phyloP scores from a whole-genome alignment of 1,140 invertebrate genomes.

The Nebria ingens region DNA sequence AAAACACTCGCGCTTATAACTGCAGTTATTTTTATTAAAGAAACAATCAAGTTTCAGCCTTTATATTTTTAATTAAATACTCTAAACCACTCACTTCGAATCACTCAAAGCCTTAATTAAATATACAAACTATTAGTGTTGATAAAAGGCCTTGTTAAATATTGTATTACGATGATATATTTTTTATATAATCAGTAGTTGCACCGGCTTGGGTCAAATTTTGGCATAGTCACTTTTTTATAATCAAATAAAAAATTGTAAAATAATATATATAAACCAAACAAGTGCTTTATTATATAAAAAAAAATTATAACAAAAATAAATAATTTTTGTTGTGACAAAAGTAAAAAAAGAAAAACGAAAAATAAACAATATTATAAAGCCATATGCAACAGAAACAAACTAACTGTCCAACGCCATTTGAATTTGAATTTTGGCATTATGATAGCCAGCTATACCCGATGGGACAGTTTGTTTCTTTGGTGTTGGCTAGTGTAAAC shows the following conservation, averaged over 20 bases:
- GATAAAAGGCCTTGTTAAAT: slow-evolving; percentile 6
- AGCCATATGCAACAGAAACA: too few species aligned
- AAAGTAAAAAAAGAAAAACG: background rate
- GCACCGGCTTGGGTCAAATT: background rate
- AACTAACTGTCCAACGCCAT: too few species aligned
- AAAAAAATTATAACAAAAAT: slow-evolving; percentile 4
- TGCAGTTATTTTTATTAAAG: slow-evolving; percentile 10
- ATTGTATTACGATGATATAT: background rate
- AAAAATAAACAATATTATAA: too few species aligned
- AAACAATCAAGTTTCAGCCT: slow-evolving; percentile 12
- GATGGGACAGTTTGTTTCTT: background rate
- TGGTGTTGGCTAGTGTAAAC: background rate
- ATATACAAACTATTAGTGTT: slow-evolving; percentile 8
- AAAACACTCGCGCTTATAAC: slow-evolving; percentile 4
- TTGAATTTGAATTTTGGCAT: too few species aligned
- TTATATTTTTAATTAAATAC: slow-evolving; percentile 14
- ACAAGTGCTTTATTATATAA: background rate
- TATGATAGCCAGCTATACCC: background rate
- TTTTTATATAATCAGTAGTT: background rate
- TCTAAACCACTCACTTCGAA: slow-evolving; percentile 8
- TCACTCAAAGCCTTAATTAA: slow-evolving; percentile 7
- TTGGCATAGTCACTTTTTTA: background rate
- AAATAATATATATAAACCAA: background rate
- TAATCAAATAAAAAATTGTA: background rate
- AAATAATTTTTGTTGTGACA: background rate